Percentiles rank a stretch among this genome's conserved stretches.
These are phyloP conservation scores for Echinometra lucunter DNA, from an alignment of 53 echinoderm and acorn worm species.

Conservation along the genomic window DNA sequence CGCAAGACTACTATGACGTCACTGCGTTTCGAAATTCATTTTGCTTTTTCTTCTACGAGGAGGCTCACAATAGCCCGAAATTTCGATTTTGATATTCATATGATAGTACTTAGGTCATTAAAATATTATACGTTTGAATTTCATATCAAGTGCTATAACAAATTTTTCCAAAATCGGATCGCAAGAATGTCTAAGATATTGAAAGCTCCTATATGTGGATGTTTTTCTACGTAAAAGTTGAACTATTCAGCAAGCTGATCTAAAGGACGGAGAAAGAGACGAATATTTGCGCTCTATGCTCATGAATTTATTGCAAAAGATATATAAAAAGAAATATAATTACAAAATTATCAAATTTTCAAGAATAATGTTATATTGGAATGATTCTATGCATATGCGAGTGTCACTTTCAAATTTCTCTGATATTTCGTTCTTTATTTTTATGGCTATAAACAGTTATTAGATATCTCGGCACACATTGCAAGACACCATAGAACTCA, in stretches of 20 bases:
- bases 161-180: too few relatives aligned
- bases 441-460: not conserved
- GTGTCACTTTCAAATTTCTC: not conserved
- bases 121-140: too few relatives aligned
- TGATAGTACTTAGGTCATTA: too few relatives aligned
- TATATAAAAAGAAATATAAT: not conserved
- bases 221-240: too few relatives aligned
- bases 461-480: not conserved
- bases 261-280: not conserved
- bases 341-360: not conserved
- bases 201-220: too few relatives aligned
- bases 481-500: not conserved
- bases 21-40: too few relatives aligned
- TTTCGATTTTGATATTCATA: too few relatives aligned
- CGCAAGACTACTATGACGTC: too few relatives aligned
- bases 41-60: too few relatives aligned
- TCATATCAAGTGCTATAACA: too few relatives aligned
- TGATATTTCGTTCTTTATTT: not conserved
- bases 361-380: not conserved
- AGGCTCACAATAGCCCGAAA: too few relatives aligned
- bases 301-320: constrained; percentile 35
- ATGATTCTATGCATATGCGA: not conserved
- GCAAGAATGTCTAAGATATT: too few relatives aligned
- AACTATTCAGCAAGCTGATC: not conserved
- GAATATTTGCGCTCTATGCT: not conserved